A percentile compares a stretch with the other conserved stretches of the same genome.
phyloP scores from a whole-genome alignment of 2,797 vertebrate genomes.

The Oophaga sylvatica region DNA sequence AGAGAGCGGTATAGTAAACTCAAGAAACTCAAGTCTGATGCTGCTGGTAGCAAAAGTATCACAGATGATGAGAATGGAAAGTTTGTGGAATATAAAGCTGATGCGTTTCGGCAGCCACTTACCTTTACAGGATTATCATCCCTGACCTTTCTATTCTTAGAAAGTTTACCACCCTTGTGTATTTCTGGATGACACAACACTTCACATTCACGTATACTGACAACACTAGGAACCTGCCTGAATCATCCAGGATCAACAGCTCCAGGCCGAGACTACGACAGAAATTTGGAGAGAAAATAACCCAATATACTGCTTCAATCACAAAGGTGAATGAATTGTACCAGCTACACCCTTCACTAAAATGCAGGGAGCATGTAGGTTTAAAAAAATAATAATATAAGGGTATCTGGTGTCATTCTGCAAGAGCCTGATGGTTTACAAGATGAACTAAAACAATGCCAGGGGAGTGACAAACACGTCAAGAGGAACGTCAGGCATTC shows the following conservation, averaged over 20 bases:
- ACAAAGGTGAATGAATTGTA: not conserved
- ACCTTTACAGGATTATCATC: not conserved
- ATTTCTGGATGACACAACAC: not conserved
- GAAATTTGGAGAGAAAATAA: not conserved
- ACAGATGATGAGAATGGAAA: not conserved
- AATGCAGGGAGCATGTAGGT: conserved; percentile 19
- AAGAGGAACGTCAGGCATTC: conserved; percentile 48
- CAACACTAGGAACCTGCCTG: not conserved
- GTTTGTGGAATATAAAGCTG: not conserved
- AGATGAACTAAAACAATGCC: conserved; percentile 18
- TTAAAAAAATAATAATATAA: conserved; percentile 3
- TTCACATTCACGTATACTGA: not conserved
- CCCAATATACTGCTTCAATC: not conserved
- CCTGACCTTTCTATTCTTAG: not conserved
- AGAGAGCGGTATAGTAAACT: not conserved
- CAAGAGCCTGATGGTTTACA: conserved; percentile 34
- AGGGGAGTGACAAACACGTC: conserved; percentile 30
- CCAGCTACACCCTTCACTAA: conserved; percentile 21
- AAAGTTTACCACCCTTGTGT: not conserved
- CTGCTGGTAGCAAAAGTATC: not conserved
- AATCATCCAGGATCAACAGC: not conserved
- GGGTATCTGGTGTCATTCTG: conserved; percentile 15
- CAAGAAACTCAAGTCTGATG: not conserved
- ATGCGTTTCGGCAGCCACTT: not conserved
- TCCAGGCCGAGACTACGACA: not conserved